These are phyloP conservation scores for Empis stercorea DNA, from an alignment of 2,888 invertebrate species.

Conservation along the genomic window DNA sequence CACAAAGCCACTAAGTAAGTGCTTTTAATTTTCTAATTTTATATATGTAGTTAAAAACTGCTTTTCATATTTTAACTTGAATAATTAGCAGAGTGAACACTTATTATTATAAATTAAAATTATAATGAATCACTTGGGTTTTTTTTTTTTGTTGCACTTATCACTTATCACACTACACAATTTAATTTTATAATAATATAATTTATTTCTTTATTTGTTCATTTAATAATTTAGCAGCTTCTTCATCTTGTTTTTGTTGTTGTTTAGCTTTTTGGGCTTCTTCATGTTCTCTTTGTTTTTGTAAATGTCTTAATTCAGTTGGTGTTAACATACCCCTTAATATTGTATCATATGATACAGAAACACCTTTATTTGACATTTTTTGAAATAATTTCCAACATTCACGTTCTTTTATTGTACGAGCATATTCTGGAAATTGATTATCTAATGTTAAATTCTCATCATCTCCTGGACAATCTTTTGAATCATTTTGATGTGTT, in stretches of 20 bases:
- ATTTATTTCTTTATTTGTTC: too few species aligned
- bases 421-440: conserved; percentile 38
- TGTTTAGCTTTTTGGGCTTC: conserved; percentile 11
- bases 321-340: conserved; percentile 58
- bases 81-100: too few species aligned
- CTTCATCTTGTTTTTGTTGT: neutral
- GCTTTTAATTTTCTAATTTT: too few species aligned
- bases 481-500: neutral
- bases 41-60: too few species aligned
- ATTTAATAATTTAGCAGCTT: too few species aligned
- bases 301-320: conserved; percentile 52
- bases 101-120: too few species aligned
- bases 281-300: conserved; percentile 30
- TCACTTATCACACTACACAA: too few species aligned
- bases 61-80: too few species aligned
- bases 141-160: too few species aligned
- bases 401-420: conserved; percentile 45
- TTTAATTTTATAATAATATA: too few species aligned
- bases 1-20: too few species aligned
- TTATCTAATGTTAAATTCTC: conserved; percentile 14
- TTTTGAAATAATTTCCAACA: conserved; percentile 56
- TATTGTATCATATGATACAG: conserved; percentile 55
- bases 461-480: neutral
- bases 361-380: conserved; percentile 54
- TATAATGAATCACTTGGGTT: too few species aligned